Evolutionary conservation across 2,113 vertebrate genomes (phyloP).

Genomic region (Sinocyclocheilus rhinocerous): DNA sequence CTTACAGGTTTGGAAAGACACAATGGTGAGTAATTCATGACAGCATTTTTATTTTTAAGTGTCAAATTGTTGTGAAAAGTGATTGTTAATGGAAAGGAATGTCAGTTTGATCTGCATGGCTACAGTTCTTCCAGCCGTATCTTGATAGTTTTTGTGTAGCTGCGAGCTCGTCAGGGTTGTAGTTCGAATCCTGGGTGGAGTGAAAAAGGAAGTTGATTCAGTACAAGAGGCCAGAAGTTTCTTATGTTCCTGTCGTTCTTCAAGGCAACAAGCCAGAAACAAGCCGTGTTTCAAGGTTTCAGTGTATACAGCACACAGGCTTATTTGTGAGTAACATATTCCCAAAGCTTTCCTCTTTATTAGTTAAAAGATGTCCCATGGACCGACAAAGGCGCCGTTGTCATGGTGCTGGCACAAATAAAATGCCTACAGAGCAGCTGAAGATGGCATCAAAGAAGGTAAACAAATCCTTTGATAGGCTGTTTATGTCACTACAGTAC

Average conservation of each 20-base stretch:
- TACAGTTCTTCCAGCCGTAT: background rate
- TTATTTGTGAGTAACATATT: slow-evolving; percentile 17
- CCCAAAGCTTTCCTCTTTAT: background rate
- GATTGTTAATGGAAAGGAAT: background rate
- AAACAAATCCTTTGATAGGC: background rate
- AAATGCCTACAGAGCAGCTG: background rate
- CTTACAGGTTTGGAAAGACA: too few species aligned
- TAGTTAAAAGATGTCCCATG: background rate
- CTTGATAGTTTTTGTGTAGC: background rate
- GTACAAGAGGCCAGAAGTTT: background rate
- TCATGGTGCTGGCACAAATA: background rate
- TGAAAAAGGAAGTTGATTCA: background rate
- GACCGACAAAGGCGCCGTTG: background rate
- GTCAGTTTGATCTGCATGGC: background rate
- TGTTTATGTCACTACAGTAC: slow-evolving; percentile 1
- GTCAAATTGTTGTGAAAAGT: too few species aligned
- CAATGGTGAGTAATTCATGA: too few species aligned
- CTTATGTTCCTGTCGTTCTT: background rate
- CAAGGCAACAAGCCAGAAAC: slow-evolving; percentile 2
- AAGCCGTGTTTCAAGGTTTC: background rate
- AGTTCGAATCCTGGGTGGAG: background rate
- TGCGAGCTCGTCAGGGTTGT: background rate
- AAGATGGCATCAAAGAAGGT: slow-evolving; percentile 24
- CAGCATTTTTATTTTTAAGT: too few species aligned
- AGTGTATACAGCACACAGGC: background rate